These are phyloP conservation scores for Microcaecilia unicolor DNA, from an alignment of 2,797 vertebrate genomes.

Conservation along the genomic window DNA sequence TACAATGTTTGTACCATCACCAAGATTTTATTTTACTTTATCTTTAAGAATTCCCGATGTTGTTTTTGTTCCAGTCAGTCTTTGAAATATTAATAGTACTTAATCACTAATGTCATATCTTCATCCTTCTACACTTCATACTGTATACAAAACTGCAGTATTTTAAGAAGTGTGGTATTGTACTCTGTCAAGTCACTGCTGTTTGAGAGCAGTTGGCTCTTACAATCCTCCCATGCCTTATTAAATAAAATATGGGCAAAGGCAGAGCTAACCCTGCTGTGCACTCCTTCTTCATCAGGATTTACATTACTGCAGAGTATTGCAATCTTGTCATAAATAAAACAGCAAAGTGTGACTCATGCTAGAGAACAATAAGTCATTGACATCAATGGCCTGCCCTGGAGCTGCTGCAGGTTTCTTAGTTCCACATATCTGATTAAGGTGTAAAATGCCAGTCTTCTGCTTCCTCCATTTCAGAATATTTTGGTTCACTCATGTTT, in stretches of 20 bases:
- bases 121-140: not conserved
- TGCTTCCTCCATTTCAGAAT: too few species aligned
- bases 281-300: not conserved
- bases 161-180: not conserved
- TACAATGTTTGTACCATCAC: too few species aligned
- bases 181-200: not conserved
- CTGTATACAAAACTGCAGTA: conserved; percentile 3
- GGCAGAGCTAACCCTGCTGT: not conserved
- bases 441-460: too few species aligned
- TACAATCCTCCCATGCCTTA: not conserved
- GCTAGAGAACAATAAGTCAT: conserved; percentile 1
- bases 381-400: too few species aligned
- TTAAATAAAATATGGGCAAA: conserved; percentile 8
- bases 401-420: too few species aligned
- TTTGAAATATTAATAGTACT: too few species aligned
- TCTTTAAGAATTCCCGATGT: too few species aligned
- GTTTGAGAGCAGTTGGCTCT: not conserved
- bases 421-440: too few species aligned
- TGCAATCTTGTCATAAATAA: conserved; percentile 15
- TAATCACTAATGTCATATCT: not conserved
- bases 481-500: too few species aligned
- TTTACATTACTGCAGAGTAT: conserved; percentile 14
- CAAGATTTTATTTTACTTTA: too few species aligned
- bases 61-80: too few species aligned
- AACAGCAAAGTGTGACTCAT: conserved; percentile 1